Evolutionary conservation across 2,113 vertebrate genomes (phyloP).

Genomic region (Pomatorhinus ruficollis): DNA sequence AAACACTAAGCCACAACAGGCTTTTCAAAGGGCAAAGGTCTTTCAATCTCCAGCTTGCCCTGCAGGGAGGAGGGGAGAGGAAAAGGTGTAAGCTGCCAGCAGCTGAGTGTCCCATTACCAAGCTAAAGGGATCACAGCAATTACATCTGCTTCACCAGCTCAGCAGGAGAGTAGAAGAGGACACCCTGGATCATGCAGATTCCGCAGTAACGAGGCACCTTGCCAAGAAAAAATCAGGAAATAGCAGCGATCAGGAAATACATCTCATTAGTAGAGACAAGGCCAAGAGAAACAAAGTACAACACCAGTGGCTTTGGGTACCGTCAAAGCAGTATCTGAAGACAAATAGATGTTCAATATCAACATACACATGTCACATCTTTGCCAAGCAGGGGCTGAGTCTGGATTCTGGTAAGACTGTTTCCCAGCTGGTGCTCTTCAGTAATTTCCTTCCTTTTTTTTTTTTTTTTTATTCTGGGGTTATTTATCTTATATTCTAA

Average conservation of each 20-base stretch:
- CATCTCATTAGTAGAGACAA: conserved; percentile 43
- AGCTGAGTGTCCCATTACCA: not conserved
- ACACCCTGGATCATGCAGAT: conserved; percentile 27
- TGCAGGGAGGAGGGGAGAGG: not conserved
- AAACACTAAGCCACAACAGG: not conserved
- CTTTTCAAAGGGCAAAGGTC: not conserved
- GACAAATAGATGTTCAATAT: not conserved
- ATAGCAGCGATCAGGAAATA: conserved; percentile 40
- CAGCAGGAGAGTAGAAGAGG: conserved; percentile 29
- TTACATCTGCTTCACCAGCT: conserved; percentile 15
- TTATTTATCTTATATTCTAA: conserved; percentile 4
- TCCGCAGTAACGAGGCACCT: conserved; percentile 33
- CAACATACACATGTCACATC: not conserved
- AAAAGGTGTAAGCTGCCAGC: not conserved
- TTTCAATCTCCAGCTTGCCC: not conserved
- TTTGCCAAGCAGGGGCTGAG: not conserved
- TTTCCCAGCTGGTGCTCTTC: not conserved
- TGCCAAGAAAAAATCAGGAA: conserved; percentile 22
- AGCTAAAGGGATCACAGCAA: conserved; percentile 1
- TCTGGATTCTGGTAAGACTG: not conserved
- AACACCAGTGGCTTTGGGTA: not conserved
- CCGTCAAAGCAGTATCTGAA: not conserved
- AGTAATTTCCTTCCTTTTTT: not conserved
- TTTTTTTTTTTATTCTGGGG: not conserved
- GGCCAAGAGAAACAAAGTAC: conserved; percentile 28